Conservation (phyloP, 2,797 vertebrate species). For the Acanthopagrus latus region DNA sequence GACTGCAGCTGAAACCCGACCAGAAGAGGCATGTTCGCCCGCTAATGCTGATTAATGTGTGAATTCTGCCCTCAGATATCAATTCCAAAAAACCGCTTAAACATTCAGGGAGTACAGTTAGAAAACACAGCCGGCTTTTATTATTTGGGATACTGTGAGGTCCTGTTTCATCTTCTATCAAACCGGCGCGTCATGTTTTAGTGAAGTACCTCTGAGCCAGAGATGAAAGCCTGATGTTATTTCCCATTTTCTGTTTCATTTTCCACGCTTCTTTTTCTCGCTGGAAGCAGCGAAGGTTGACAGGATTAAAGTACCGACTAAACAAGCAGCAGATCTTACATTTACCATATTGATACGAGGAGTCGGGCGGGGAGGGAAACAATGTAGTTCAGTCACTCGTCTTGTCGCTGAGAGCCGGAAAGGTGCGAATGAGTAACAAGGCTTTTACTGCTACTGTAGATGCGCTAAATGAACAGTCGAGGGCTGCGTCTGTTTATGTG, state of each 20-base stretch:
- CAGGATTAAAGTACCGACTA: slow-evolving; percentile 26
- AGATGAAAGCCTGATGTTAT: slow-evolving; percentile 36
- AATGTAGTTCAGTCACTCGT: not conserved
- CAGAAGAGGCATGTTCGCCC: slow-evolving; percentile 4
- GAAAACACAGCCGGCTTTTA: slow-evolving; percentile 31
- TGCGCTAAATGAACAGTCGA: not conserved
- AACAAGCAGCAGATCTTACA: slow-evolving; percentile 34
- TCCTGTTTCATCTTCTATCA: slow-evolving; percentile 41
- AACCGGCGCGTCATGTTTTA: slow-evolving; percentile 14
- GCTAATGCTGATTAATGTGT: slow-evolving; percentile 39
- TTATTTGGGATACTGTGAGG: not conserved
- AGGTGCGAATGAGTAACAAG: not conserved
- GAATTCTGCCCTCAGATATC: slow-evolving; percentile 25
- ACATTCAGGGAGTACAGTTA: not conserved
- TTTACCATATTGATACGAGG: slow-evolving; percentile 30
- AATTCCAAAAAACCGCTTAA: slow-evolving; percentile 14
- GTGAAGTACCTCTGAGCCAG: slow-evolving; percentile 23
- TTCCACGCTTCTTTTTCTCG: slow-evolving; percentile 14
- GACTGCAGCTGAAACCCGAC: slow-evolving; percentile 23
- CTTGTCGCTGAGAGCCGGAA: not conserved
- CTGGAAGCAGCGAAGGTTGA: slow-evolving; percentile 21
- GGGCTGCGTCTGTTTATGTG: not conserved
- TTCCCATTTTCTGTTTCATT: slow-evolving; percentile 7
- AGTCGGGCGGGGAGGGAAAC: not conserved
- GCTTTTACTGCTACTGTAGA: not conserved